Evolutionary conservation across 35 echinoderm and acorn worm species (phyloP), one percentile per base, ranked within the genome.

Genomic region (Anneissia japonica): DNA sequence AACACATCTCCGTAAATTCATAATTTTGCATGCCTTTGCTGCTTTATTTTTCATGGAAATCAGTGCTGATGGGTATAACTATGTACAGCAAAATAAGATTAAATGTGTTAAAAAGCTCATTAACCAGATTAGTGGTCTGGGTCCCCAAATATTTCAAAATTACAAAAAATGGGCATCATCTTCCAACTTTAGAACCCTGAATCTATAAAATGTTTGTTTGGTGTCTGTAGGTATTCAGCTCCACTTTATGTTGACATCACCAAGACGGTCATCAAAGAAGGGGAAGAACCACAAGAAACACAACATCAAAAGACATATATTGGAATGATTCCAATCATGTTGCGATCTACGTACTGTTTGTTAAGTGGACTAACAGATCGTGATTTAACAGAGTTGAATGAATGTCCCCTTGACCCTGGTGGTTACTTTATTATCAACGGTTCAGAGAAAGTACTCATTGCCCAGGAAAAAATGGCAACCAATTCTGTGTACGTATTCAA

Each of bases 401-500:
- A 99, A 46, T 99, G 96, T 84, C 96, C 96, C 7, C 79, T 99
- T 23, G 96, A 97, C 81, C 96, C 96, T 32, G 96, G 96, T 1
- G 92, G 96, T 31, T 99, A 99, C 74, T 97, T 99, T 79, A 99
- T 99, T 84, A 99, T 99, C 80, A 99, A 94, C 29, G 96, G 92
- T 4, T 94, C 92, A 31, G 92, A 94, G 64, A 99, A 99, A 83
- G 96, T 99, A 17, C 93, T 99, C 39, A 94, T 99, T 39, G 96
- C 96, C 28, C 96, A 94, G 32, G 96, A 94, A 83, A 99, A 99
- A 83, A 99, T 94, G 96, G 86, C 96, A 31, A 99, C 96, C 73
- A 99, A 99, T 79, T 90, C 92, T 0, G 96, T 99, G 21, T 94
- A 94, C 41, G 96, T 94, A 13, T 99, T 99, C 37, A 79, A 86